phyloP scores from a whole-genome alignment of 2,797 vertebrate genomes.

The Rhynchonycteris naso region DNA sequence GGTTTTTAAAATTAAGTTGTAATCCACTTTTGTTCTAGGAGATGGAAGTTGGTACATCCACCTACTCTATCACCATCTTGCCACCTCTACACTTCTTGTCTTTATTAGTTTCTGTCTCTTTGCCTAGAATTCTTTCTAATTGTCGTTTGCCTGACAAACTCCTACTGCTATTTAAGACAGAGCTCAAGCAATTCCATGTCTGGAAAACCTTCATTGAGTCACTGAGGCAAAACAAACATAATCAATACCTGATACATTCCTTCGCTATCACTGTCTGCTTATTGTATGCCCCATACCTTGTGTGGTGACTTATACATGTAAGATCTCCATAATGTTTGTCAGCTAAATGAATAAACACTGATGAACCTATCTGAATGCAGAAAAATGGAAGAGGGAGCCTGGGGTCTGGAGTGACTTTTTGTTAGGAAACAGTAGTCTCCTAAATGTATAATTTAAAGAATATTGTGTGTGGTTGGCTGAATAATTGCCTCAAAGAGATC shows the following conservation, averaged over 20 bases:
- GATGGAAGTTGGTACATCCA: too few relatives aligned
- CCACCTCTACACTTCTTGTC: neutral
- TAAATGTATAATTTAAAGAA: neutral
- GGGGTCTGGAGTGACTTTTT: neutral
- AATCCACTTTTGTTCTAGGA: too few relatives aligned
- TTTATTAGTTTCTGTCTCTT: neutral
- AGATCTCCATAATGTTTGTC: neutral
- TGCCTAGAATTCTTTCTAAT: neutral
- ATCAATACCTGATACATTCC: neutral
- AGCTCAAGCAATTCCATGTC: neutral
- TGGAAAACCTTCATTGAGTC: neutral
- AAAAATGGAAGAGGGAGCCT: neutral
- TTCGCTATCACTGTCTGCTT: neutral
- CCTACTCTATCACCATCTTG: too few relatives aligned
- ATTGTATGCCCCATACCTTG: neutral
- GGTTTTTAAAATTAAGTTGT: too few relatives aligned
- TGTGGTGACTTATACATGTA: neutral
- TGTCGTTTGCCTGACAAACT: neutral
- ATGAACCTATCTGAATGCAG: neutral
- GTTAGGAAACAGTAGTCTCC: neutral
- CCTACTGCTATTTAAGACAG: neutral
- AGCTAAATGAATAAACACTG: neutral
- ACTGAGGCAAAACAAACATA: neutral
- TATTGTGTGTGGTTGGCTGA: neutral
- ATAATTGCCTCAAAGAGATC: neutral